Base-by-base conservation (phyloP, 2,888 invertebrate genomes). In the Dicyrtomina minuta region DNA sequence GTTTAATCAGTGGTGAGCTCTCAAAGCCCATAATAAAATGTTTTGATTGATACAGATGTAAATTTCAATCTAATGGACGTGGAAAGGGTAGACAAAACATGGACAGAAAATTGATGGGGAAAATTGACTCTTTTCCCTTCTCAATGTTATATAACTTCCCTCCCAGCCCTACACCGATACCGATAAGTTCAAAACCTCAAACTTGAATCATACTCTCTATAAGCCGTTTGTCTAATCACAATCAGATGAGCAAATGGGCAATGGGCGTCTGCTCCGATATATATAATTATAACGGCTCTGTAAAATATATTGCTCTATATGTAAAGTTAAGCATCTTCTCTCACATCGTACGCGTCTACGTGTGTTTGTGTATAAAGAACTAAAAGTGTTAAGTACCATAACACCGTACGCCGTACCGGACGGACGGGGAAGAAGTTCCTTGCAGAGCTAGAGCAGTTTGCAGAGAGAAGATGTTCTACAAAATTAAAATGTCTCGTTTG, bases 1-100 rank as follows among this genome's bases (percentile, higher is more conserved):
- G 65, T 65, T 65, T 65, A 53, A 65, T 65, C 55, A 65, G 65
- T 65, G 39, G 53, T 26, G 55, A 65, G 27, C 17, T 24, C 20
- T n/a, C 61, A 61, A n/a, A 65, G 55, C 39, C 56, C 41, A 65
- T 65, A 58, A 39, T 58, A 41, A 58, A 46, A 46, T 65, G 65
- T 65, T 65, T 65, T 65, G 65, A 65, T 65, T 55, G 65, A 65
- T 65, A 65, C 65, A 65, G 65, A 65, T 65, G 65, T 65, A 65
- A 65, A 62, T 62, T 49, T 27, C 15, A 27, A 15, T 5, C 6
- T 46, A 46, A 61, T 44, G 27, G 61, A 61, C 44, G 43, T 41
- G 46, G n/a, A 61, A 44, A 44, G 46, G 4, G 10, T n/a, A 46
- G 46, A n/a, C n/a, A n/a, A n/a, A n/a, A n/a, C n/a, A n/a, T n/a